These are phyloP conservation scores for Periparus ater DNA, from an alignment of 2,797 vertebrate species.

Conservation along the genomic window DNA sequence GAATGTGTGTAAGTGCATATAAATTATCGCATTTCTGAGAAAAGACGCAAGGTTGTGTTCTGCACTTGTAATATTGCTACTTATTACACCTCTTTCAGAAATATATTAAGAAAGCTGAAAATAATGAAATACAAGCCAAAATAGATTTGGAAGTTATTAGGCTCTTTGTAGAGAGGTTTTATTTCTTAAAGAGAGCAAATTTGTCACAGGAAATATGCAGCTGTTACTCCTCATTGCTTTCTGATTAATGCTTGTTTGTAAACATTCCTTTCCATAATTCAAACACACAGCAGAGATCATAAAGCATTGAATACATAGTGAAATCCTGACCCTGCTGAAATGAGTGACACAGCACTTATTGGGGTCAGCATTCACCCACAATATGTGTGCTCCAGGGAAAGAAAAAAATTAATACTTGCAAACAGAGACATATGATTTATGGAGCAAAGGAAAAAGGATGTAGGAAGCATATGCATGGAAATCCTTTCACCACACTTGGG, in stretches of 20 bases:
- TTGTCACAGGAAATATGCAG: not conserved
- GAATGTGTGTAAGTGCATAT: not conserved
- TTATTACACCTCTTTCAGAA: not conserved
- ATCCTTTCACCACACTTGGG: not conserved
- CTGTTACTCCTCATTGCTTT: not conserved
- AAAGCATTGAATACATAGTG: not conserved
- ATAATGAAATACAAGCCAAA: not conserved
- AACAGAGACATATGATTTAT: not conserved
- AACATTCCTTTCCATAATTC: not conserved
- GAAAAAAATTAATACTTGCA: not conserved
- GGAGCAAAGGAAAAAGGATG: not conserved
- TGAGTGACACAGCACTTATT: not conserved
- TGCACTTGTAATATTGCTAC: not conserved
- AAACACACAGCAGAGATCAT: not conserved
- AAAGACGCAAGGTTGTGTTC: not conserved
- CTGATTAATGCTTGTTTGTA: slow-evolving; percentile 31
- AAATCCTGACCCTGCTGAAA: not conserved
- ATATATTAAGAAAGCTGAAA: not conserved
- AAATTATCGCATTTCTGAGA: not conserved
- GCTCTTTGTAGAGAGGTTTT: not conserved
- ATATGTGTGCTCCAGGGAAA: no score
- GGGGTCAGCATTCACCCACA: not conserved
- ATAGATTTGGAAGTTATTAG: not conserved
- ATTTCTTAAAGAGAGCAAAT: not conserved
- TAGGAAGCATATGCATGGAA: not conserved